Percentiles rank a stretch among this genome's conserved stretches.
Evolutionary conservation across 2,797 vertebrate genomes (phyloP).

Genomic region (Buphagus erythrorhynchus): DNA sequence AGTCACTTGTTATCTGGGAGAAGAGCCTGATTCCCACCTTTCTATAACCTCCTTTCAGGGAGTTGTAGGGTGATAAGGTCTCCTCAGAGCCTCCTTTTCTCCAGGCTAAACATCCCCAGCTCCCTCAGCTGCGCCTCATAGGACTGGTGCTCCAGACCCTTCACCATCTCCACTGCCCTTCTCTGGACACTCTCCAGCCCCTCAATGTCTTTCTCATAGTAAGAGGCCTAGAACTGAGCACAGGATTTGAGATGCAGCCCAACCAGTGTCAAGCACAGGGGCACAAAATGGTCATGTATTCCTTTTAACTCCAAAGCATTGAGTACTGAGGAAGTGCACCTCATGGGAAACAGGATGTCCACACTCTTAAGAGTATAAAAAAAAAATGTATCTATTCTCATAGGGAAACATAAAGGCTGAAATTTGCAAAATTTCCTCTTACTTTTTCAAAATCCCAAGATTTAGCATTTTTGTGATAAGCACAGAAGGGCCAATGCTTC

Average conservation of each 20-base stretch:
- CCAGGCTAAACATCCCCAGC: background rate
- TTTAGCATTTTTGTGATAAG: background rate
- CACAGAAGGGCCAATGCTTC: background rate
- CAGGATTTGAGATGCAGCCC: background rate
- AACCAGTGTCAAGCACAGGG: background rate
- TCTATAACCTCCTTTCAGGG: background rate
- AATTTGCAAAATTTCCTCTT: background rate
- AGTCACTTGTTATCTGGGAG: background rate
- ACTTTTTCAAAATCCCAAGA: background rate
- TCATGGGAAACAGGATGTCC: background rate
- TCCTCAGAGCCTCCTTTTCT: background rate
- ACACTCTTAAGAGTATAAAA: background rate
- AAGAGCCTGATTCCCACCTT: background rate
- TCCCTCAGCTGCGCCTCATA: background rate
- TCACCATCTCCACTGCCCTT: background rate
- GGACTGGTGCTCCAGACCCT: background rate
- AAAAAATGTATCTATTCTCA: background rate
- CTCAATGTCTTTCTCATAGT: fast-evolving
- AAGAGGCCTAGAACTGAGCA: background rate
- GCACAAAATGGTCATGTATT: background rate
- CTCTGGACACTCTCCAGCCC: fast-evolving
- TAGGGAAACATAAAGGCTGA: background rate
- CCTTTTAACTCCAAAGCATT: background rate
- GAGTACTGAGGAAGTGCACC: background rate
- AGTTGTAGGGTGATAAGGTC: background rate